Evolutionary conservation across 64 coral and sea anemone species (phyloP).

Genomic region (Pocillopora damicornis): DNA sequence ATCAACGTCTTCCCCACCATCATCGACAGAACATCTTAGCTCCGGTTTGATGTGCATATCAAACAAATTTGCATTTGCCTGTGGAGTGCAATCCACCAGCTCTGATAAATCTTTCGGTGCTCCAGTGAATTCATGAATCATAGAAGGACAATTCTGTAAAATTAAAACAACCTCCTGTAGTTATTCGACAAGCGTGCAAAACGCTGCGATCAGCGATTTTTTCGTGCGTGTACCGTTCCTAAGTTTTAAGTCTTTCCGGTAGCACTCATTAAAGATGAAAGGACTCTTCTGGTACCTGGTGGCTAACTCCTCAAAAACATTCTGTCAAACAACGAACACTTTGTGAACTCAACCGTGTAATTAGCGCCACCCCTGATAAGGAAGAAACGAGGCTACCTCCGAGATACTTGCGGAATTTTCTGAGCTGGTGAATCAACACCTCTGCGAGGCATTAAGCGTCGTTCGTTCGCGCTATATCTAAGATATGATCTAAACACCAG

Average conservation of each 20-base stretch:
- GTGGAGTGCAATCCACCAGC: neutral
- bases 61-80: neutral
- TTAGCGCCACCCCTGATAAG: neutral
- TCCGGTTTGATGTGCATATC: conserved; percentile 26
- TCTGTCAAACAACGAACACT: conserved; percentile 40
- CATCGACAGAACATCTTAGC: neutral
- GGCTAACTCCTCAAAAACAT: conserved; percentile 7
- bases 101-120: neutral
- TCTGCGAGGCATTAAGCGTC: neutral
- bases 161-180: neutral
- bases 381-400: neutral
- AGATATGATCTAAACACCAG: neutral
- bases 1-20: conserved; percentile 2
- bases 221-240: neutral
- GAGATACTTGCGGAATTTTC: neutral
- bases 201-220: conserved; percentile 16
- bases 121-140: conserved; percentile 9
- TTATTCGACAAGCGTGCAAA: neutral
- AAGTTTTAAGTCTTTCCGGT: neutral
- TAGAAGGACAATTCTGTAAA: conserved; percentile 1
- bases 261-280: conserved; percentile 38
- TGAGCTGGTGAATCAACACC: neutral
- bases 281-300: conserved; percentile 29
- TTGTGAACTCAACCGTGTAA: conserved; percentile 43
- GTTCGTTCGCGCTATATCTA: neutral